Evolutionary conservation across 2,113 vertebrate genomes (phyloP).

Genomic region (Mus musculus): GRCm39 chr2:106254001-106254500

Average conservation of each 20-base stretch:
- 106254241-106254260: not conserved
- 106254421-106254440: not conserved
- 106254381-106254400: not conserved
- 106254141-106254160: not conserved
- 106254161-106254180: not conserved
- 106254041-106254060: not conserved
- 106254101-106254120: not conserved
- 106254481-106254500: not conserved
- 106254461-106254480: not conserved
- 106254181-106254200: not conserved
- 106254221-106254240: not conserved
- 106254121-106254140: not conserved
- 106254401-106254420: not conserved
- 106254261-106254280: not conserved
- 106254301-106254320: not conserved
- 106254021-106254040: not conserved
- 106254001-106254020: not conserved
- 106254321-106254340: not conserved
- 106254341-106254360: not conserved
- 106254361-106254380: not conserved
- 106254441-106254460: not conserved
- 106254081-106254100: not conserved
- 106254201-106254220: rapidly evolving
- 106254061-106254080: not conserved
- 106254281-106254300: not conserved